Evolutionary conservation across 2,888 invertebrate species (phyloP), one percentile per base, ranked within the genome.

Genomic region (Cheilosia urbana): DNA sequence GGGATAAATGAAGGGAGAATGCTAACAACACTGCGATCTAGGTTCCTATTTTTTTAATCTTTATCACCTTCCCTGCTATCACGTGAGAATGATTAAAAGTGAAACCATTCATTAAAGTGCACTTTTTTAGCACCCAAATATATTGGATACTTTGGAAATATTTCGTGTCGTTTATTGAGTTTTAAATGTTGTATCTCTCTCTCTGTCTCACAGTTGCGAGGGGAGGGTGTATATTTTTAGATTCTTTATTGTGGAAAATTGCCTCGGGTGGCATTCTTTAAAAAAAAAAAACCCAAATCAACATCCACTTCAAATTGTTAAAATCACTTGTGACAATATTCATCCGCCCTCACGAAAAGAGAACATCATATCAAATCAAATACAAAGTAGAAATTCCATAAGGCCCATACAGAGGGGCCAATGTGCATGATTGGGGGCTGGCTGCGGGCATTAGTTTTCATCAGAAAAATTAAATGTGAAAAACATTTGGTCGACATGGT

Each of bases 401-500:
- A 79, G 47, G 9, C 69, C 60, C 49, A 34, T 60, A 51, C 63
- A 37, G 11, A 49, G 63, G 27, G 34, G 2, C 24, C 30, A 37
- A 37, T 40, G 72, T 66, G 63, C 73, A 81, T 79, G 17, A 30
- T 13, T 24, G 21, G 21, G 27, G 34, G 66, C 15, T 15, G 58
- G 47, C n/a, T 42, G 77, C 17, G 71, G 80, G 76, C 68, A 76
- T 81, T 72, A 81, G 81, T 85, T 81, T 85, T 85, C 81, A 85
- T 85, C 85, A 81, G 85, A 85, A 81, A 85, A 85, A 85, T 85
- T 85, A 85, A 81, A 85, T 85, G 77, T 85, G 85, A 85, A 81
- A 85, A 85, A 81, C 85, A 85, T 81, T 85, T 77, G 85, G 85
- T 81, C 85, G 85, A 85, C 85, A 85, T 85, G 81, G 51, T 68